Conservation (phyloP, 2,113 vertebrate species). For the Xenopus laevis region DNA sequence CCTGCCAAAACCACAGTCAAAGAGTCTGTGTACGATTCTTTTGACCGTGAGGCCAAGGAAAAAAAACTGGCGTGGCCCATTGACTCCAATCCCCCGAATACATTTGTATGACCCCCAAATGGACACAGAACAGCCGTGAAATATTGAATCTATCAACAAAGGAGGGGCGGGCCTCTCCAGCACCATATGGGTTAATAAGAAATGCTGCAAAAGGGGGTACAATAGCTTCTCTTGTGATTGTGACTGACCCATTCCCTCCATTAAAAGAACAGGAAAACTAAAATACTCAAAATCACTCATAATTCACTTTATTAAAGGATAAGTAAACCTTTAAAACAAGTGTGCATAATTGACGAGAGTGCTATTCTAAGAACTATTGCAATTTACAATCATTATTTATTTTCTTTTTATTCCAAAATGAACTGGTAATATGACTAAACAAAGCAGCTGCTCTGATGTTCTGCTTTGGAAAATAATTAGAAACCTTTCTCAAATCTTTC, state of each 20-base stretch:
- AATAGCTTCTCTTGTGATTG: neutral
- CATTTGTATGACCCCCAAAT: conserved; percentile 72
- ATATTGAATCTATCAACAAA: neutral
- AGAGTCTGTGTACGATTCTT: conserved; percentile 80
- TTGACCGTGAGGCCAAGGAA: conserved; percentile 82
- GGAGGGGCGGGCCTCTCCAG: neutral
- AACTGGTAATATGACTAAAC: no score
- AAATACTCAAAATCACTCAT: no score
- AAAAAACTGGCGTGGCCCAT: conserved; percentile 92
- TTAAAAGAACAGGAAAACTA: neutral
- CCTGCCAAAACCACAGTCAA: conserved; percentile 69
- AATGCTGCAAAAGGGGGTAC: neutral
- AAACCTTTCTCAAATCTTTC: no score
- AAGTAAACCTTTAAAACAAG: no score
- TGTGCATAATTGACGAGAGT: no score
- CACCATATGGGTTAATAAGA: neutral
- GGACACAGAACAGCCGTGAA: neutral
- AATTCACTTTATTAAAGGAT: neutral
- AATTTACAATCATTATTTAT: no score
- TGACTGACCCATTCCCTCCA: neutral
- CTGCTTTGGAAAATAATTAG: no score
- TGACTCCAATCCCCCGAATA: conserved; percentile 83
- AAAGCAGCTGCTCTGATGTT: no score
- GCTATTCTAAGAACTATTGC: no score
- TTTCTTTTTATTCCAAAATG: no score